phyloP scores from a whole-genome alignment of 2,888 invertebrate species.

The Drosophila borealis region DNA sequence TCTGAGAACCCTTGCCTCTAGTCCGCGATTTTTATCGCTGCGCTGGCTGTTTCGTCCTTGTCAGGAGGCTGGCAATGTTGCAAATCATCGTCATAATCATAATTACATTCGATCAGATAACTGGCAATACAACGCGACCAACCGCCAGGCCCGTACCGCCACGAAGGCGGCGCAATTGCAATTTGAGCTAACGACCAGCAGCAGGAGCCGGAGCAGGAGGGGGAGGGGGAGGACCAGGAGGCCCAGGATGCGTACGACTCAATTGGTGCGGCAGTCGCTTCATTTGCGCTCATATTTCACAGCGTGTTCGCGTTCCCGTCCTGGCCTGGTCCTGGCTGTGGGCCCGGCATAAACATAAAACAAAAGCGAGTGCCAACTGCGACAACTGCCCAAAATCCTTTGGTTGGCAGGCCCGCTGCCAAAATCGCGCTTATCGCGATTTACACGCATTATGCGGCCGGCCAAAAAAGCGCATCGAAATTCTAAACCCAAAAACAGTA shows the following conservation, averaged over 20 bases:
- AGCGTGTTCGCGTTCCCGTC: conserved; percentile 18
- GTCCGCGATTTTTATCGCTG: conserved; percentile 58
- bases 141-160: conserved; percentile 10
- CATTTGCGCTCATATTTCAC: conserved; percentile 78
- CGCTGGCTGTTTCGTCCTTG: conserved; percentile 5
- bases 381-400: conserved; percentile 58
- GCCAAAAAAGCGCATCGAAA: conserved; percentile 77
- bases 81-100: conserved; percentile 80
- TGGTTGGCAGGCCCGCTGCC: conserved; percentile 46
- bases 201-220: conserved; percentile 7
- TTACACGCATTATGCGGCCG: conserved; percentile 75
- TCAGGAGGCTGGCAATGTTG: conserved; percentile 64
- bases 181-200: conserved; percentile 72
- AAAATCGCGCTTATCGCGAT: conserved; percentile 75
- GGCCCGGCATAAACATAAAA: conserved; percentile 74
- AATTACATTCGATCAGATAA: conserved; percentile 80
- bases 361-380: conserved; percentile 55
- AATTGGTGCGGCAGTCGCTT: conserved; percentile 64
- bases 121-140: conserved; percentile 44
- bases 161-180: conserved; percentile 65
- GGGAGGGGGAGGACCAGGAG: conserved; percentile 8
- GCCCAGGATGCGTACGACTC: conserved; percentile 41
- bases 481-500: conserved; percentile 68
- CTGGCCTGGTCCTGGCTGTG: conserved; percentile 27
- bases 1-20: conserved; percentile 52